Conservation (phyloP, 2,797 vertebrate genomes). For the Alexandromys oeconomus region DNA sequence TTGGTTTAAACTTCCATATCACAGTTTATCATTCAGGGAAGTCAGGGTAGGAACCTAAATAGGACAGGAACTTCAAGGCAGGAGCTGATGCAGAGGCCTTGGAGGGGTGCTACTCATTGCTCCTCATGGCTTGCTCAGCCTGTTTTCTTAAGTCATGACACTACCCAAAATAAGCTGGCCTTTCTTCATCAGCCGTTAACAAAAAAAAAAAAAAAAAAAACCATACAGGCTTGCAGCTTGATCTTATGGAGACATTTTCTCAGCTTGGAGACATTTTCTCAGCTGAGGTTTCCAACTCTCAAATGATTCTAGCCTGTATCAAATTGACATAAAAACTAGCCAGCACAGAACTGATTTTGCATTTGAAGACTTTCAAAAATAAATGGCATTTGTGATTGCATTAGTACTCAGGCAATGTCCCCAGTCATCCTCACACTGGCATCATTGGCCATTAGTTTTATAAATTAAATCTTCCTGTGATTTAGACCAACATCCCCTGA, state of each 20-base stretch:
- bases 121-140: neutral
- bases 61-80: neutral
- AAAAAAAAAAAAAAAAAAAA: too few species aligned
- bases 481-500: conserved; percentile 50
- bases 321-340: neutral
- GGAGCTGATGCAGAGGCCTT: neutral
- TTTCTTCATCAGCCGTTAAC: neutral
- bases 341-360: conserved; percentile 72
- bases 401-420: conserved; percentile 68
- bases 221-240: neutral
- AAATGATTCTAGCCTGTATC: neutral
- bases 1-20: neutral
- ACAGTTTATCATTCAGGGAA: neutral
- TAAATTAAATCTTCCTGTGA: conserved; percentile 74
- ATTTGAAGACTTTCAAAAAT: conserved; percentile 76
- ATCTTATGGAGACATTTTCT: neutral
- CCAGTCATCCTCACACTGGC: conserved; percentile 34
- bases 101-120: neutral
- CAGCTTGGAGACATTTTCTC: neutral
- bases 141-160: neutral
- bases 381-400: conserved; percentile 65
- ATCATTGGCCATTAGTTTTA: conserved; percentile 72
- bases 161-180: neutral
- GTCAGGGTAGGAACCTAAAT: neutral
- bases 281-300: neutral